Conservation (phyloP, 2,797 vertebrate genomes). For the Melopsittacus undulatus region DNA sequence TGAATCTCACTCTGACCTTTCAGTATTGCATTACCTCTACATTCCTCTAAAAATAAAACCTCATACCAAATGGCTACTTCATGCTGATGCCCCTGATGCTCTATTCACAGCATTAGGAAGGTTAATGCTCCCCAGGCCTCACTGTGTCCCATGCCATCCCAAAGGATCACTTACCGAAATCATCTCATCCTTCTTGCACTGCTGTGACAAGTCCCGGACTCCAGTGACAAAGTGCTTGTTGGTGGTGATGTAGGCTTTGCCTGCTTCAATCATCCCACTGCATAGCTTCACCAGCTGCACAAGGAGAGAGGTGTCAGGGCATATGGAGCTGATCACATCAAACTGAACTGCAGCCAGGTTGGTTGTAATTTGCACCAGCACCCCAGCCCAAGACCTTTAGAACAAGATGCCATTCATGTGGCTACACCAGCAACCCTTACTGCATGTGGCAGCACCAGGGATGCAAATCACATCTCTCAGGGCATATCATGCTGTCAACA, state of each 20-base stretch:
- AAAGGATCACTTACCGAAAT: constrained; percentile 84
- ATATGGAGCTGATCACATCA: not conserved
- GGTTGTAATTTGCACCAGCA: not conserved
- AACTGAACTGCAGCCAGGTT: not conserved
- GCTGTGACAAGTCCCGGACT: constrained; percentile 93
- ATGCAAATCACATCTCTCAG: not conserved
- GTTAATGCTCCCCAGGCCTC: not conserved
- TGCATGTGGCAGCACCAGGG: not conserved
- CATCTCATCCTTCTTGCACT: constrained; percentile 93
- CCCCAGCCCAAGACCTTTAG: not conserved
- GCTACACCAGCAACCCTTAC: too few relatives aligned
- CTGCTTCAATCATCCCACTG: constrained; percentile 94
- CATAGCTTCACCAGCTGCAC: constrained; percentile 94
- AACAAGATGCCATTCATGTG: accelerated
- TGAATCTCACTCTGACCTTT: not conserved
- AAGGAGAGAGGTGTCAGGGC: not conserved
- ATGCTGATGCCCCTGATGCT: not conserved
- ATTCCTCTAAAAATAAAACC: not conserved
- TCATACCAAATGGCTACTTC: not conserved
- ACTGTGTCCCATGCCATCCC: not conserved
- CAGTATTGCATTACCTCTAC: not conserved
- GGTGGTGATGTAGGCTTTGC: constrained; percentile 90
- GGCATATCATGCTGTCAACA: not conserved
- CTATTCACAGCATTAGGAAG: not conserved
- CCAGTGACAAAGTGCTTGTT: constrained; percentile 95